phyloP scores from a whole-genome alignment of 2,113 vertebrate species.

The Orthonyx spaldingii region DNA sequence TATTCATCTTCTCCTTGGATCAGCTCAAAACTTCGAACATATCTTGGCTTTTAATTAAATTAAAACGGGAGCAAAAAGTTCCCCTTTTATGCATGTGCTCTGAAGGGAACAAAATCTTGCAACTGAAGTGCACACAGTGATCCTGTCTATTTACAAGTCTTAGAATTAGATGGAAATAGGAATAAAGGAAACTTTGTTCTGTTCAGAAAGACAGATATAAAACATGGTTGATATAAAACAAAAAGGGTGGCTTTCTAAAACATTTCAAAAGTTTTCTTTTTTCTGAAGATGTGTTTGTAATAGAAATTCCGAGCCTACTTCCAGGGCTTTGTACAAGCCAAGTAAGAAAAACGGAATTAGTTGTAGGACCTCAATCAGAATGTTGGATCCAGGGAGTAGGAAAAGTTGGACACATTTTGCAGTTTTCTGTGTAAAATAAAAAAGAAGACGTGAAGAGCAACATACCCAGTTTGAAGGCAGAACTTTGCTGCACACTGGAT shows the following conservation, averaged over 20 bases:
- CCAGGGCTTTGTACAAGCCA: background rate
- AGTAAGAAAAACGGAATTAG: background rate
- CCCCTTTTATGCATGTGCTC: slow-evolving; percentile 50
- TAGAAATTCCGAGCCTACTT: background rate
- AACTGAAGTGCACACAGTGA: slow-evolving; percentile 2
- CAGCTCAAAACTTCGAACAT: slow-evolving; percentile 43
- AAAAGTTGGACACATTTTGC: background rate
- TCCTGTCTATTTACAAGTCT: slow-evolving; percentile 48
- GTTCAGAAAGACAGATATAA: slow-evolving; percentile 41
- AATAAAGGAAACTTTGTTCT: slow-evolving; percentile 58
- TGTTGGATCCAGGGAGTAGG: background rate
- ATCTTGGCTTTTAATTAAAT: slow-evolving; percentile 69
- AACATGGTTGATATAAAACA: slow-evolving; percentile 49
- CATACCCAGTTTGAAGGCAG: background rate
- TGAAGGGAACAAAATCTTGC: slow-evolving; percentile 39
- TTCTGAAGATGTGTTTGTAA: background rate
- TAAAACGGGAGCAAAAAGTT: slow-evolving; percentile 47
- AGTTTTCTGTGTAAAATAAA: background rate
- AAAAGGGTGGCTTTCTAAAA: slow-evolving; percentile 51
- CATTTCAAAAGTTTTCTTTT: background rate
- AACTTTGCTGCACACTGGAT: background rate
- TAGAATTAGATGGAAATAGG: slow-evolving; percentile 38
- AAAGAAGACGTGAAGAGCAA: background rate
- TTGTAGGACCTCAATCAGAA: background rate
- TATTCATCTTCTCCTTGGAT: slow-evolving; percentile 57